Percentiles rank a stretch among this genome's conserved stretches.
Conservation (phyloP, 2,797 vertebrate genomes). For the Alca torda region DNA sequence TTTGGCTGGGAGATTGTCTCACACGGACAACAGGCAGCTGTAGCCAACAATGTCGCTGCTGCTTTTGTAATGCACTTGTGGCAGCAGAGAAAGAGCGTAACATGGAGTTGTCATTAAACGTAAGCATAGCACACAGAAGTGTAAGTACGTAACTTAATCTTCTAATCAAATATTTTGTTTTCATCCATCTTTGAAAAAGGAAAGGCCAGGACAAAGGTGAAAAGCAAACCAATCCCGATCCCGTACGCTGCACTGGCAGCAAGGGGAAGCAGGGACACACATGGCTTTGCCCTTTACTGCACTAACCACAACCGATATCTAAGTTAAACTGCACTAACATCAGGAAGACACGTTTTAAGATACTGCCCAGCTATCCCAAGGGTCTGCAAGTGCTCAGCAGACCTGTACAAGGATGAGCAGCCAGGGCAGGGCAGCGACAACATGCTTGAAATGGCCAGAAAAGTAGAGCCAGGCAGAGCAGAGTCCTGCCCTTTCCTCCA, state of each 20-base stretch:
- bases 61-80: not conserved
- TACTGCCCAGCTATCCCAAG: not conserved
- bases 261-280: not conserved
- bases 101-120: not conserved
- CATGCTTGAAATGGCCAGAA: not conserved
- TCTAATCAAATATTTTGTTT: not conserved
- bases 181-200: not conserved
- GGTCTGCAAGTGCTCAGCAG: not conserved
- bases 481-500: not conserved
- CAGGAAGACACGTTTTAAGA: not conserved
- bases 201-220: not conserved
- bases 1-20: not conserved
- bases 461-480: not conserved
- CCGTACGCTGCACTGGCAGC: not conserved
- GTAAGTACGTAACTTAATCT: not conserved
- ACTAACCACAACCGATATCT: not conserved
- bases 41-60: accelerated
- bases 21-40: not conserved
- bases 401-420: not conserved
- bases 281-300: not conserved
- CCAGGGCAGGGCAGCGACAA: not conserved
- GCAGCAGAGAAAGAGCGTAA: not conserved
- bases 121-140: not conserved
- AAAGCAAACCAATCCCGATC: not conserved
- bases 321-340: not conserved